Evolutionary conservation across 2,888 invertebrate genomes (phyloP), one percentile per base, ranked within the genome.

Genomic region (Sinohyriopsis cumingii): DNA sequence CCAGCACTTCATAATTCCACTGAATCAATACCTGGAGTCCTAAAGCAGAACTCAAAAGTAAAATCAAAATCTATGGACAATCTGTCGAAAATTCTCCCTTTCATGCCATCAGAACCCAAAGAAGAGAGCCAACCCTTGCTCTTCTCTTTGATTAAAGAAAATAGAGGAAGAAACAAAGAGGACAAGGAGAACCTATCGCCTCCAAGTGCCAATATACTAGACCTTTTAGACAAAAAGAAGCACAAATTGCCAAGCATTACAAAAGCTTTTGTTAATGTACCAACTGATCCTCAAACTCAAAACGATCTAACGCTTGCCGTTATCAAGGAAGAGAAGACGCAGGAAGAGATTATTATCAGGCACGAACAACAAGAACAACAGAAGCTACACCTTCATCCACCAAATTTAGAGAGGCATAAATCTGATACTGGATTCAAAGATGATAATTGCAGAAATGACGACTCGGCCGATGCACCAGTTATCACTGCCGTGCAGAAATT

Each of bases 311-410:
- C 67, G 24, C 33, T 77, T 45, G 78, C 81, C 2, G 72, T 76
- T 20, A 82, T 82, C 20, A 68, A 72, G 22, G 81, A 82, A 65
- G 81, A 82, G 56, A 72, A 72, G 64, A 77, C 81, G 28, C 78
- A 82, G 63, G 81, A 82, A 55, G 80, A 82, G 64, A 78, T 78
- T 33, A 62, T 67, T 25, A 28, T 79, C 28, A 54, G 22, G 25
- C 22, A 63, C 12, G 45, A 45, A 45, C 12, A 45, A 45, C 45
- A 45, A 45, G 45, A 12, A 45, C 45, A 45, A 45, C 33, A 33
- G 7, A 45, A 45, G 45, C 45, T 12, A 45, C 45, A 12, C 9
- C 45, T 12, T 12, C 45, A 45, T 45, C 45, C 45, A 45, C 12
- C 45, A 12, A 45, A 45, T 1, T 45, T 45, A 12, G 45, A 45